phyloP scores from a whole-genome alignment of 1,140 invertebrate genomes.

The Thaumetopoea pityocampa region DNA sequence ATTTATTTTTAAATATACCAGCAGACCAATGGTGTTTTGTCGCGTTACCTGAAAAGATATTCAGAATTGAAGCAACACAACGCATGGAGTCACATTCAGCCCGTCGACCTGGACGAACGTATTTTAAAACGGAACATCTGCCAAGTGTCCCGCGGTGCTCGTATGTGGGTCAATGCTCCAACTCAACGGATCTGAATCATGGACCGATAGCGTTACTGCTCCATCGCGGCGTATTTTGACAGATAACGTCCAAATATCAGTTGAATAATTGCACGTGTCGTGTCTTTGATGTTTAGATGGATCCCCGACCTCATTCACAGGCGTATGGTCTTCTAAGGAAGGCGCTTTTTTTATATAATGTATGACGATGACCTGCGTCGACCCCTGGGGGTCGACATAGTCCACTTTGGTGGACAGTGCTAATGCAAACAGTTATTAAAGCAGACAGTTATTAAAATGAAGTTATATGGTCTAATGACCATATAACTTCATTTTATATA shows the following conservation, averaged over 20 bases:
- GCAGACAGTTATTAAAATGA: too few relatives aligned
- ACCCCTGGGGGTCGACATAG: too few relatives aligned
- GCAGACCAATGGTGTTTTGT: too few relatives aligned
- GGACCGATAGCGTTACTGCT: slow-evolving; percentile 7
- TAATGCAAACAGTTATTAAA: too few relatives aligned
- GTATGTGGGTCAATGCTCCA: slow-evolving; percentile 68
- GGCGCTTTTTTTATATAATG: too few relatives aligned
- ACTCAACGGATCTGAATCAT: slow-evolving; percentile 20
- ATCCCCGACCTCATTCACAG: not conserved
- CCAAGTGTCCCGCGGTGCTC: slow-evolving; percentile 47
- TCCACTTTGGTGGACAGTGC: too few relatives aligned
- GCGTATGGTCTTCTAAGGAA: slow-evolving; percentile 1
- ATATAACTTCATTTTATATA: too few relatives aligned
- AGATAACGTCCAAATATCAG: slow-evolving; percentile 11
- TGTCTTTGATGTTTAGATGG: slow-evolving; percentile 4
- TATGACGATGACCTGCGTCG: too few relatives aligned
- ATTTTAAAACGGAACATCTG: slow-evolving; percentile 45
- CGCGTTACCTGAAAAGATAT: slow-evolving; percentile 16
- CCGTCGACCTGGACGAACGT: slow-evolving; percentile 22
- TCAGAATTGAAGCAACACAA: slow-evolving; percentile 31
- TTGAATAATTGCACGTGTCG: not conserved
- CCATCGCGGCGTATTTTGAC: slow-evolving; percentile 1
- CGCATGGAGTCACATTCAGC: slow-evolving; percentile 19
- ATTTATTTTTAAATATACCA: too few relatives aligned
- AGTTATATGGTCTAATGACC: too few relatives aligned